These are phyloP conservation scores for Sebastes nivosus DNA, from an alignment of 2,797 vertebrate species.

Conservation along the genomic window DNA sequence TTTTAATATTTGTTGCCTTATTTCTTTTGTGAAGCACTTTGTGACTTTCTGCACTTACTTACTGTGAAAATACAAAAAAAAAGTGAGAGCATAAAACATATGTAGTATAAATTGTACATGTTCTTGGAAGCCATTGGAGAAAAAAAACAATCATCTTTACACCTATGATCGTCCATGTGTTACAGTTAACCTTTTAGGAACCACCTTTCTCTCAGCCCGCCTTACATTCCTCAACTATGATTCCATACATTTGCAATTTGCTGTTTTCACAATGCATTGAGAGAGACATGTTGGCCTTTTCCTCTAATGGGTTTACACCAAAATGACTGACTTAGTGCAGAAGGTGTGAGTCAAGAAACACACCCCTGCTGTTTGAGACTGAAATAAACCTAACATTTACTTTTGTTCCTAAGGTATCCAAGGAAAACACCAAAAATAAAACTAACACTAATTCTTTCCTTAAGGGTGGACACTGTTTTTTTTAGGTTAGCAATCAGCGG, in stretches of 20 bases:
- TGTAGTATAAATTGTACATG: not conserved
- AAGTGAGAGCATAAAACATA: too few relatives aligned
- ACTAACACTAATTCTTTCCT: not conserved
- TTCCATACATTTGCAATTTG: not conserved
- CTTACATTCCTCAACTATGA: not conserved
- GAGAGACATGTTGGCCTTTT: not conserved
- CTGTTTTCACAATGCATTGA: not conserved
- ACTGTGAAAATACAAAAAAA: too few relatives aligned
- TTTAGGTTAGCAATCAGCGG: not conserved
- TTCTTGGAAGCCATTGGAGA: not conserved
- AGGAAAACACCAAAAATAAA: not conserved
- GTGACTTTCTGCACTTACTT: not conserved
- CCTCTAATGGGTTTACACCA: not conserved
- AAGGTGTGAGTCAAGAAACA: not conserved
- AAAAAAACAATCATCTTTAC: not conserved
- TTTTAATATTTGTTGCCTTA: not conserved
- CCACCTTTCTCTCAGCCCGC: not conserved
- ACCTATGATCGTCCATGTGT: not conserved
- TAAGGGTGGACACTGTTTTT: not conserved
- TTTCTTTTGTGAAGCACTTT: not conserved
- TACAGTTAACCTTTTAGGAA: not conserved
- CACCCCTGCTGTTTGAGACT: not conserved
- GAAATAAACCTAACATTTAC: not conserved
- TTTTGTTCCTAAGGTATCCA: not conserved
- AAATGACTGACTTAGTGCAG: not conserved